Percentiles rank a stretch among this genome's conserved stretches.
phyloP scores from a whole-genome alignment of 2,113 vertebrate species.

The Pterocles burchelli region DNA sequence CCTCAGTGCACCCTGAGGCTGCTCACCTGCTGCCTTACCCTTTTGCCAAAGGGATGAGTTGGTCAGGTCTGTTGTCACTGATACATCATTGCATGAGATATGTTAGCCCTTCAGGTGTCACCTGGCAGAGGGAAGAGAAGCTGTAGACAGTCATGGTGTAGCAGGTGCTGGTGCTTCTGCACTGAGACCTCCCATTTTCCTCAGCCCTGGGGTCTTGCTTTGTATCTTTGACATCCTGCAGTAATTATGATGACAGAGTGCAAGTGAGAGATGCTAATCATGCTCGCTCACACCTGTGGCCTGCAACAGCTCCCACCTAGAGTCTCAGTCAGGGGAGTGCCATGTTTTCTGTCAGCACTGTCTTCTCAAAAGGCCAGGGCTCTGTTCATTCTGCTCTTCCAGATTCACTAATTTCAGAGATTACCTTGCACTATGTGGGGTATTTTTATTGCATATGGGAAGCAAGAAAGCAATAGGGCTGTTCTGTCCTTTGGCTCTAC shows the following conservation, averaged over 20 bases:
- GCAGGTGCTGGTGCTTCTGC: accelerated
- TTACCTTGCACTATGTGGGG: background rate
- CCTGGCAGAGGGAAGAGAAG: background rate
- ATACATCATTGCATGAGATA: background rate
- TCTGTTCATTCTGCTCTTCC: background rate
- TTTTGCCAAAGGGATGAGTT: background rate
- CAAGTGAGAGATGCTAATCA: background rate
- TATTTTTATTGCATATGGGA: background rate
- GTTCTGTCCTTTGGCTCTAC: background rate
- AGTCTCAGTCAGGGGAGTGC: background rate
- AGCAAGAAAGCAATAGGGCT: background rate
- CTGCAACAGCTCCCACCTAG: background rate
- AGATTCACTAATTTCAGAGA: background rate
- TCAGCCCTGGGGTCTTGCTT: background rate
- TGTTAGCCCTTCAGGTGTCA: background rate
- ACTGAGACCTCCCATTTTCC: background rate
- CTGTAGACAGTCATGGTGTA: background rate
- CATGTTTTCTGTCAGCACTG: background rate
- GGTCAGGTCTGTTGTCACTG: background rate
- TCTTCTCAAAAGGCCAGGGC: background rate
- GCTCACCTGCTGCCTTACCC: background rate
- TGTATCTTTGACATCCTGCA: background rate
- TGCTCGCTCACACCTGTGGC: background rate
- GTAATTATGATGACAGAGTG: background rate
- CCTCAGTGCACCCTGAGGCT: accelerated